phyloP scores from a whole-genome alignment of 1,140 invertebrate genomes.

The Drosophila santomea region DNA sequence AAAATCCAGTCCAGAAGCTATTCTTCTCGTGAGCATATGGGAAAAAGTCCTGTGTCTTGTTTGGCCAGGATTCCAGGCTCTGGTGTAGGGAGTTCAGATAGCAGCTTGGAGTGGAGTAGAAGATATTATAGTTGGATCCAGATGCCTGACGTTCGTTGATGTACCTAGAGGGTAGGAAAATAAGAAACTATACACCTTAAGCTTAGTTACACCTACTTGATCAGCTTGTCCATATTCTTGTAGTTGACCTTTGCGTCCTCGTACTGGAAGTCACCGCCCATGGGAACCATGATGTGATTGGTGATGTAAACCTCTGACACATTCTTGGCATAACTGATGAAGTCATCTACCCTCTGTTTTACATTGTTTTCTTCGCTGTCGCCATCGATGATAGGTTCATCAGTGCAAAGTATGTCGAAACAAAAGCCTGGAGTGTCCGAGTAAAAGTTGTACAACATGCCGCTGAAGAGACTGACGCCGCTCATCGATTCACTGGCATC shows the following conservation, averaged over 20 bases:
- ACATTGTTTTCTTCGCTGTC: constrained; percentile 90
- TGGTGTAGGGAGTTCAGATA: constrained; percentile 94
- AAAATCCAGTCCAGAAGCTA: constrained; percentile 97
- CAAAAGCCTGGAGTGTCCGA: constrained; percentile 94
- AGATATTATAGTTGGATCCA: constrained; percentile 86
- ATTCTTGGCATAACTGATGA: constrained; percentile 86
- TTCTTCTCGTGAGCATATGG: constrained; percentile 95
- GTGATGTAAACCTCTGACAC: constrained; percentile 87
- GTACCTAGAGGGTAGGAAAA: neutral
- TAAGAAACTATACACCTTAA: neutral
- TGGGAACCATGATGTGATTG: constrained; percentile 94
- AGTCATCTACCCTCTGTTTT: constrained; percentile 87
- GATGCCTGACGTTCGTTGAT: constrained; percentile 87
- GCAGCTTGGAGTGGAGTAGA: constrained; percentile 92
- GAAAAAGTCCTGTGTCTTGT: constrained; percentile 94
- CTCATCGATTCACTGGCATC: constrained; percentile 88
- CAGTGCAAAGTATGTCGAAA: constrained; percentile 93
- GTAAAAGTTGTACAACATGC: constrained; percentile 91
- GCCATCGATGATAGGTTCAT: constrained; percentile 93
- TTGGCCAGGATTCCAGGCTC: constrained; percentile 87
- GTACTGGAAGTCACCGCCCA: constrained; percentile 97
- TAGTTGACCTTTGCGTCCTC: constrained; percentile 94
- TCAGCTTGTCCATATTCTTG: constrained; percentile 95
- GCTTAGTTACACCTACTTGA: constrained; percentile 87
- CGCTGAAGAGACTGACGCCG: constrained; percentile 89